These are phyloP conservation scores for Acromyrmex charruanus DNA, from an alignment of 1,140 invertebrate species.

Conservation along the genomic window DNA sequence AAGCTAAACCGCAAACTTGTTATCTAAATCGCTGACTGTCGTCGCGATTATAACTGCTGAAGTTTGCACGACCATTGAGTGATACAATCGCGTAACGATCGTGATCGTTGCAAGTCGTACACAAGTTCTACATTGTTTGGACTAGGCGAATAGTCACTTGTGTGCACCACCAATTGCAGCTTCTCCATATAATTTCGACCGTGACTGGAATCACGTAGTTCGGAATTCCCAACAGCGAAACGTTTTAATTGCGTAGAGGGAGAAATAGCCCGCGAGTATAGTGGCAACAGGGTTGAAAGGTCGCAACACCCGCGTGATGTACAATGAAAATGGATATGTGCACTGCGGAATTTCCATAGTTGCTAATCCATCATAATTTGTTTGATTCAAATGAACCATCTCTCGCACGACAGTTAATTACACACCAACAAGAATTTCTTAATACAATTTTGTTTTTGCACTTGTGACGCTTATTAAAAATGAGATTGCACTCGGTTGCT, in stretches of 20 bases:
- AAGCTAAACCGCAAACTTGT: conserved; percentile 1
- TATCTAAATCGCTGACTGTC: conserved; percentile 43
- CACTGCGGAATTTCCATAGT: conserved; percentile 37
- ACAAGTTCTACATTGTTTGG: conserved; percentile 52
- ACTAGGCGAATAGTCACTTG: conserved; percentile 38
- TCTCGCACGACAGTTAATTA: conserved; percentile 46
- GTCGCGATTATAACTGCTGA: conserved; percentile 39
- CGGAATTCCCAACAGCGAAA: conserved; percentile 38
- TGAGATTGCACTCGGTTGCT: neutral
- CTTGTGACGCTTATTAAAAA: conserved; percentile 53
- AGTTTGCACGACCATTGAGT: conserved; percentile 20
- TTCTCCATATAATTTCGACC: conserved; percentile 58
- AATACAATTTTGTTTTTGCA: conserved; percentile 20
- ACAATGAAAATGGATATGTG: conserved; percentile 59
- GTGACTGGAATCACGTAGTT: conserved; percentile 52
- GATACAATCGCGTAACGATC: conserved; percentile 56
- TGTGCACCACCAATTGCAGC: conserved; percentile 47
- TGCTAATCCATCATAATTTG: conserved; percentile 60
- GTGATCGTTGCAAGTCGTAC: conserved; percentile 55
- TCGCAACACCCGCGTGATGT: conserved; percentile 37
- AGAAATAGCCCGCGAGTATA: conserved; percentile 23
- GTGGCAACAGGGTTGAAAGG: conserved; percentile 28
- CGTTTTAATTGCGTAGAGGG: conserved; percentile 53
- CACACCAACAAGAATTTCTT: conserved; percentile 15
- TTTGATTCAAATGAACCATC: conserved; percentile 26